Base-by-base conservation (phyloP, 2,888 invertebrate species). In the Chloroclystis v-ata region DNA sequence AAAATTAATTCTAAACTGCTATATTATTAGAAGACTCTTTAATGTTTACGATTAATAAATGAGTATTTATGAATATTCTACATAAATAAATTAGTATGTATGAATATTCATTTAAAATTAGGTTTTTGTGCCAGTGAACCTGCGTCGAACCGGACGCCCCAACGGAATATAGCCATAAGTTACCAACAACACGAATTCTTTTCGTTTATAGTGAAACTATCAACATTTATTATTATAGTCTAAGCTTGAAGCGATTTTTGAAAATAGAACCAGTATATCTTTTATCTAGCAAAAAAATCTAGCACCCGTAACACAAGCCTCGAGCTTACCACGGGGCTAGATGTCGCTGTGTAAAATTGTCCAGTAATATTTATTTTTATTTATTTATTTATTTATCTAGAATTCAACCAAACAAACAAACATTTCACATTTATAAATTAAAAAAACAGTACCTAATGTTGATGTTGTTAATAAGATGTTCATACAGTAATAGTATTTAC, bases 101-200 rank as follows among this genome's bases (percentile, higher is more conserved):
- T 46, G 40, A 46, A 46, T 46, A 40, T 46, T 35, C 29, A 46
- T 35, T 5, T 3, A 10, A 24, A 49, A 39, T 47, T 35, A 43
- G 50, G 47, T 52, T 43, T 33, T 39, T 44, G 28, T 52, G 51
- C 47, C 42, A 47, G 41, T 51, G 51, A 45, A 33, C 7, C 46
- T 35, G 11, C 11, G 37, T 13, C 13, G 11, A 20, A 9, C 33
- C 43, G 26, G 48, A 30, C 42, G 28, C 20, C 1, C 13, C 35
- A 43, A 46, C 50, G 43, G 39, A 43, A 30, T 32, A 26, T 10
- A 14, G n/a, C 37, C 41, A 45, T 42, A 49, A 37, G 44, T 11
- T 40, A 48, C 42, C 47, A 33, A 25, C 42, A 42, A 33, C 26
- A 11, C 32, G 33, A 20, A 16, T 20, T 35, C 12, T 28, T 16